Evolutionary conservation across 1,140 invertebrate species (phyloP).

Genomic region (Holotrichia oblita): DNA sequence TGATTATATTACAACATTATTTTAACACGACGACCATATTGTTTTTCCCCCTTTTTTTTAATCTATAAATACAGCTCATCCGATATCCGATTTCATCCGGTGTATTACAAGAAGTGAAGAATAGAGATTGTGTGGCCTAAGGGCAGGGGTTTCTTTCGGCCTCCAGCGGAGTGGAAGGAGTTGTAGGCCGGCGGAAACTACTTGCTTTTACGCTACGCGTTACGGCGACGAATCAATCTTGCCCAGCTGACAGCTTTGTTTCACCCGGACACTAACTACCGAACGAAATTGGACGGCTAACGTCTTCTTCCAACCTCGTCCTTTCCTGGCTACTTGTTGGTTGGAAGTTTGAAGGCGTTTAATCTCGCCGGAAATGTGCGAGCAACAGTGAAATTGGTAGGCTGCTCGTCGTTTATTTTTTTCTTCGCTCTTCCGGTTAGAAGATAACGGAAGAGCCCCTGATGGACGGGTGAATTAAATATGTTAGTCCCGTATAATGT

Average conservation of each 20-base stretch:
- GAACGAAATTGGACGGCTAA: neutral
- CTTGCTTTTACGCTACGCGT: constrained; percentile 68
- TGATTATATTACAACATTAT: no score
- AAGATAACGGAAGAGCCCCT: no score
- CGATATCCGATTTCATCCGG: no score
- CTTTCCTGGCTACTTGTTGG: no score
- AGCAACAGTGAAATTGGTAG: neutral
- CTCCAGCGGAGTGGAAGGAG: constrained; percentile 78
- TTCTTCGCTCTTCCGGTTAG: no score
- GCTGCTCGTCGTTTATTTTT: no score
- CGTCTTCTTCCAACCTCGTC: neutral
- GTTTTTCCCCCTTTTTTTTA: no score
- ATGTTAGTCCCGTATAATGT: no score
- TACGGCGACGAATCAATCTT: neutral
- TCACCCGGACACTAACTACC: neutral
- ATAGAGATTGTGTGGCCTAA: constrained; percentile 37
- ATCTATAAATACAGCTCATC: no score
- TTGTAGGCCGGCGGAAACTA: constrained; percentile 95
- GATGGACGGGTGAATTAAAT: no score
- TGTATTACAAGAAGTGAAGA: no score
- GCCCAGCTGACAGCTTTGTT: neutral
- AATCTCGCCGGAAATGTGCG: neutral
- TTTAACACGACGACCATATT: no score
- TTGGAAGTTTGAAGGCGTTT: neutral
- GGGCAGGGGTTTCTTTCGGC: constrained; percentile 90